phyloP scores from a whole-genome alignment of 2,113 vertebrate species.

The Myrmecobius fasciatus region DNA sequence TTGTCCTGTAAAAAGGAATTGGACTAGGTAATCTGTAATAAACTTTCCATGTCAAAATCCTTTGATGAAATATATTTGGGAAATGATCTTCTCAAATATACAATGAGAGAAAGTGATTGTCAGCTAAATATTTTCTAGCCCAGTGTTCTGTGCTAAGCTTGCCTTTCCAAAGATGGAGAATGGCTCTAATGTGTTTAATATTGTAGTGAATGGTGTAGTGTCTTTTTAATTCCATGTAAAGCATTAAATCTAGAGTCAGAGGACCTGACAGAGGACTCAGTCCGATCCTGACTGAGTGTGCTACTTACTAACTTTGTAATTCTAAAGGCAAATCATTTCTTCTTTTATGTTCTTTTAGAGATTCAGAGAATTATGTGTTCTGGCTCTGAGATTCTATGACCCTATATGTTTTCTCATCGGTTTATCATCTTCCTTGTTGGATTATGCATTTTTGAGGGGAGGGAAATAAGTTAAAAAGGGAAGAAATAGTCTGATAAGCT shows the following conservation, averaged over 20 bases:
- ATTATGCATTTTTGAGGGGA: neutral
- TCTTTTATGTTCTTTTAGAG: neutral
- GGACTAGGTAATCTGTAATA: neutral
- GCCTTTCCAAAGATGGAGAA: neutral
- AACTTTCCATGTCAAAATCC: neutral
- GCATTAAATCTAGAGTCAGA: neutral
- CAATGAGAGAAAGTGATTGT: neutral
- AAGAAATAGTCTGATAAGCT: slow-evolving; percentile 35
- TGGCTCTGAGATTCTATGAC: neutral
- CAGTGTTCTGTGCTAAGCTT: neutral
- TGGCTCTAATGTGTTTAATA: neutral
- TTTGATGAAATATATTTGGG: neutral
- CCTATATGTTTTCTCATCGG: slow-evolving; percentile 1
- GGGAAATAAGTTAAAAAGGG: slow-evolving; percentile 32
- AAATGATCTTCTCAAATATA: neutral
- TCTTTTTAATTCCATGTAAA: neutral
- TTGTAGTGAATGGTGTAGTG: neutral
- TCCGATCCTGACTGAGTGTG: neutral
- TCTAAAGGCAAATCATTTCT: neutral
- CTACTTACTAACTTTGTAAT: slow-evolving; percentile 1
- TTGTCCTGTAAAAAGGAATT: neutral
- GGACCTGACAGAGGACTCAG: slow-evolving; percentile 12
- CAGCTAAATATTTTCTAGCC: neutral
- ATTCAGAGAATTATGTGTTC: neutral
- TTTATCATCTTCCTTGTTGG: slow-evolving; percentile 34